Percentiles rank a stretch among this genome's conserved stretches.
Conservation (phyloP, 2,113 vertebrate genomes). For the Tragelaphus imberbis region DNA sequence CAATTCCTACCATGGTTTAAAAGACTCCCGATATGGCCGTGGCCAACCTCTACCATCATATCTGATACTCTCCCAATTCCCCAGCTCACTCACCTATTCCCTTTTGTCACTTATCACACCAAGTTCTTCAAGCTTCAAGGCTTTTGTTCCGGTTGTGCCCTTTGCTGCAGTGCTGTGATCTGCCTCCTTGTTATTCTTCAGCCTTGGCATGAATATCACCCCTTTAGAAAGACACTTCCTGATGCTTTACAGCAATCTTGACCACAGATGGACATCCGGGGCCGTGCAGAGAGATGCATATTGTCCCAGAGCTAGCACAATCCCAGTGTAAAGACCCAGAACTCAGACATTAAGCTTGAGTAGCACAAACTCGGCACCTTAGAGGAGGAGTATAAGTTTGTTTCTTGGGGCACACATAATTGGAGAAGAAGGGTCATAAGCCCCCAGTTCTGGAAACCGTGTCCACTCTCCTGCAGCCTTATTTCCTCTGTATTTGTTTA, state of each 20-base stretch:
- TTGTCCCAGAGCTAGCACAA: background rate
- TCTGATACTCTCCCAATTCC: too few relatives aligned
- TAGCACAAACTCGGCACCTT: background rate
- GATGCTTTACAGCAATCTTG: background rate
- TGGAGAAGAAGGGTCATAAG: background rate
- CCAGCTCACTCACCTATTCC: background rate
- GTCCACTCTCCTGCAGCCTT: background rate
- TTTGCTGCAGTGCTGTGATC: background rate
- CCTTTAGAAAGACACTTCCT: background rate
- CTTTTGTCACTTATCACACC: background rate
- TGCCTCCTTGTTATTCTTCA: background rate
- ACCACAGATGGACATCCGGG: background rate
- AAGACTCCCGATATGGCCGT: background rate
- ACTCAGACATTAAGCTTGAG: background rate
- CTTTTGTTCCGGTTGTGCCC: background rate
- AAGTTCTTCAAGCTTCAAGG: background rate
- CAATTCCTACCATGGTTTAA: background rate
- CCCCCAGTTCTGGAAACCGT: background rate
- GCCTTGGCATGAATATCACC: background rate
- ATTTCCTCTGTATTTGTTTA: background rate
- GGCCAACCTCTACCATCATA: background rate
- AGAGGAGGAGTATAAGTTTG: background rate
- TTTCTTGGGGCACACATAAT: background rate
- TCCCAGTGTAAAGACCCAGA: background rate
- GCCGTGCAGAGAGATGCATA: background rate